Evolutionary conservation across 2,888 invertebrate genomes (phyloP), one percentile per base, ranked within the genome.

Genomic region (Napeogenes sylphis): DNA sequence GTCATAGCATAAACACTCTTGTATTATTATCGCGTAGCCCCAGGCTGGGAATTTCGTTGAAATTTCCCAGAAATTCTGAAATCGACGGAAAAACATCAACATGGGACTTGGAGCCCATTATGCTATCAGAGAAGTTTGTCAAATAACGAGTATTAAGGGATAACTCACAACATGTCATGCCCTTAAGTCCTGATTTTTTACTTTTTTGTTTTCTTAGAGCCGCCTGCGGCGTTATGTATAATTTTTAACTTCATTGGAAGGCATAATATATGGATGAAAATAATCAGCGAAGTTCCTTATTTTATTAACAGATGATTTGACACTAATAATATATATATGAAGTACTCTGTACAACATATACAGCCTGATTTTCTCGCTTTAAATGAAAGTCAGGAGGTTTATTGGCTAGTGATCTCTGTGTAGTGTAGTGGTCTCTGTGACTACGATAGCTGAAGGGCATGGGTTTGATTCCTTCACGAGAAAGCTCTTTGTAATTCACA

Each of bases 71-170:
- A 62, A 61, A 65, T 66, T 66, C 65, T 63, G 67, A 67, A 71
- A 69, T 65, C 69, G 63, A 64, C 74, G 67, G 61, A 73, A 78
- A 81, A 81, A 83, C 78, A 70, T 70, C 78, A 71, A 69, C 76
- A 74, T 76, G 76, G 73, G 71, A 70, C 71, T 56, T 66, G 70
- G 72, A 71, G 67, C 69, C 78, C 78, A 80, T 83, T 83, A 80
- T 77, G 72, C 78, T 84, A 84, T 87, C 83, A 77, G 73, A 74
- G 74, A 87, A 88, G 79, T 89, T 90, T 87, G 87, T 86, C 87
- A 82, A 84, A 83, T 82, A 80, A 83, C 81, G 83, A 79, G 81
- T 85, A 83, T 84, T 87, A 86, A 83, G 84, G 78, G 86, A 89
- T 88, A 86, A 81, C 81, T 61, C 66, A 68, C 80, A 83, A 82